Evolutionary conservation across 2,113 vertebrate species (phyloP), one percentile per base, ranked within the genome.

Genomic region (Pseudolaguvia tuberculata): DNA sequence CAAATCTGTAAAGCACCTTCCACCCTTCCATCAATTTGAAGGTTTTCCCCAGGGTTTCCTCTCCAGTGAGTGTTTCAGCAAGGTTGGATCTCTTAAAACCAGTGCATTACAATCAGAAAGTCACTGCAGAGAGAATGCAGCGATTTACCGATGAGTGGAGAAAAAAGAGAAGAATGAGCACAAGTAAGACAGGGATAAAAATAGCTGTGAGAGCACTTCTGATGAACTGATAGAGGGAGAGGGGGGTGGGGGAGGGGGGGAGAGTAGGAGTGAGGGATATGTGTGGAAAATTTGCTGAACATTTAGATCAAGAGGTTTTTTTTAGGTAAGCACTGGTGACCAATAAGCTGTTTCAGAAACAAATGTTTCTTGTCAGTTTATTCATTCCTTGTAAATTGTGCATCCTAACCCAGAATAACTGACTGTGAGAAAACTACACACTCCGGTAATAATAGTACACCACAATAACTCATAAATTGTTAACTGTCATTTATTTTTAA

Each of bases 181-280:
- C 71, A 86, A 78, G 70, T 79, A 78, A 73, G 78, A 77, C 56
- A 21, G 35, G 17, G 55, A 63, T 82, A 85, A 81, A 86, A 85
- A 86, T 86, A 85, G 65, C 63, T 31, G 25, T 57, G 21, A 63
- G n/a, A n/a, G 35, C 59, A 63, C 59, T 63, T 12, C 35, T 25
- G 53, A 59, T 56, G 25, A 15, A 35, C 39, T 62, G 61, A 35
- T 42, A 47, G 55, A 51, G 27, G 35, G 35, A 62, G 52, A 47
- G 56, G 9, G 39, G 7, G 39, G 6, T 2, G 6, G 31, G 6
- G 31, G 7, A 8, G 9, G 39, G 1, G 39, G 9, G 39, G 39
- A 9, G 8, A 7, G 7, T 6, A 42, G 39, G 8, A 42, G 39
- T 6, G 39, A 42, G 9, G 7, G 7, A 42, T 20, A 9, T 42